A percentile compares a stretch with the other conserved stretches of the same genome.
Conservation (phyloP, 2,113 vertebrate genomes). For the Periophthalmodon schlosseri region DNA sequence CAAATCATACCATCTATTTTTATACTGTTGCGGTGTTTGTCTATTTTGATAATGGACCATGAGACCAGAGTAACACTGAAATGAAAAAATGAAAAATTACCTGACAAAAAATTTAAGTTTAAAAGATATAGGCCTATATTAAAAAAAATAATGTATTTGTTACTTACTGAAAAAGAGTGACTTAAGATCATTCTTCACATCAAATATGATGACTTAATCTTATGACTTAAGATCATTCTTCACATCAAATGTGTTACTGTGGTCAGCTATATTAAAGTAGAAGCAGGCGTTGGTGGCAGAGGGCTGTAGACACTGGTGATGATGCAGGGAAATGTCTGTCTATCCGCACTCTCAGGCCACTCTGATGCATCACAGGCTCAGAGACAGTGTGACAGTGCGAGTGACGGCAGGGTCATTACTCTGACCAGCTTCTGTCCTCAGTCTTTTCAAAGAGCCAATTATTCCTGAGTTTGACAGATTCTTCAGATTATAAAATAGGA, state of each 20-base stretch:
- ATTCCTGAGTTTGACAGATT: constrained; percentile 49
- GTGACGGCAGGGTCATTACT: constrained; percentile 47
- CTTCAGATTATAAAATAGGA: constrained; percentile 47
- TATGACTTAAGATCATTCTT: neutral
- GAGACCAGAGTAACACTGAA: too few relatives aligned
- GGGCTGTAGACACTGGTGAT: neutral
- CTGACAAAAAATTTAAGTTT: too few relatives aligned
- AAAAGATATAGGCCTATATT: neutral
- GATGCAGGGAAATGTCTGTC: constrained; percentile 24
- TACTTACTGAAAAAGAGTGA: too few relatives aligned
- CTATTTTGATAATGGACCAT: too few relatives aligned
- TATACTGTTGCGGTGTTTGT: neutral
- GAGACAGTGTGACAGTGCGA: constrained; percentile 33
- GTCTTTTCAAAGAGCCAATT: constrained; percentile 59
- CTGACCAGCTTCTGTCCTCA: constrained; percentile 39
- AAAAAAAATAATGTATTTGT: neutral
- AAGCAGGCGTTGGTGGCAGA: neutral
- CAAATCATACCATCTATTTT: neutral
- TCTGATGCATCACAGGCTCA: constrained; percentile 39
- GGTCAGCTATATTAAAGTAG: neutral
- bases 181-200: too few relatives aligned
- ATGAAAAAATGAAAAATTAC: too few relatives aligned
- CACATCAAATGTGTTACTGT: neutral
- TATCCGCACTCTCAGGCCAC: constrained; percentile 26
- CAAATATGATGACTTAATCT: too few relatives aligned